A percentile compares a stretch with the other conserved stretches of the same genome.
Conservation (phyloP, 2,888 invertebrate species). For the Ochropacha duplaris region DNA sequence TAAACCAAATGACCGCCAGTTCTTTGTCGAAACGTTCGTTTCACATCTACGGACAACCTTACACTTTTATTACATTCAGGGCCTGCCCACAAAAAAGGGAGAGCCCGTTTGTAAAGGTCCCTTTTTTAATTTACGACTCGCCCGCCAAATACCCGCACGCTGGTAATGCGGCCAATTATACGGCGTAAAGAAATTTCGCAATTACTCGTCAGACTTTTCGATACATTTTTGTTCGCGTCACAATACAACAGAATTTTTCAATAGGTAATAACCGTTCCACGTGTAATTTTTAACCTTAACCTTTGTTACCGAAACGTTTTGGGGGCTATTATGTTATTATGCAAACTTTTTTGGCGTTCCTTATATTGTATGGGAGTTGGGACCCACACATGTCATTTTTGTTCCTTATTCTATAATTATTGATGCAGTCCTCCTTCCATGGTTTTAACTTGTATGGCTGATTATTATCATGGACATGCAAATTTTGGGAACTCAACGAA, state of each 20-base stretch:
- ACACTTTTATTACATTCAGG: conserved; percentile 45
- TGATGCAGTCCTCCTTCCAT: too few relatives aligned
- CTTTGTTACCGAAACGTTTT: conserved; percentile 48
- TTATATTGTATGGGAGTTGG: background rate
- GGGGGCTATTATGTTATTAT: conserved; percentile 43
- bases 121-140: conserved; percentile 65
- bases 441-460: too few relatives aligned
- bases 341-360: conserved; percentile 34
- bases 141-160: conserved; percentile 53
- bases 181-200: conserved; percentile 58
- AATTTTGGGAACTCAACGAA: too few relatives aligned
- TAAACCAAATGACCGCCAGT: conserved; percentile 22
- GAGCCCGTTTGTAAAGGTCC: conserved; percentile 50
- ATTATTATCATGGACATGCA: too few relatives aligned
- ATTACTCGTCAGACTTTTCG: conserved; percentile 48
- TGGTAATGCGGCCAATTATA: conserved; percentile 55
- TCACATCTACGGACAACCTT: conserved; percentile 25
- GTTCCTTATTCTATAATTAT: too few relatives aligned
- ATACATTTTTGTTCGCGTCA: conserved; percentile 45
- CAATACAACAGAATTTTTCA: conserved; percentile 36
- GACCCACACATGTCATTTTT: too few relatives aligned
- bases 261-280: conserved; percentile 42
- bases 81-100: conserved; percentile 46
- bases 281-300: conserved; percentile 59
- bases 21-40: conserved; percentile 15